Evolutionary conservation across 2,113 vertebrate genomes (phyloP), one percentile per base, ranked within the genome.

Genomic region (Perccottus glenii): DNA sequence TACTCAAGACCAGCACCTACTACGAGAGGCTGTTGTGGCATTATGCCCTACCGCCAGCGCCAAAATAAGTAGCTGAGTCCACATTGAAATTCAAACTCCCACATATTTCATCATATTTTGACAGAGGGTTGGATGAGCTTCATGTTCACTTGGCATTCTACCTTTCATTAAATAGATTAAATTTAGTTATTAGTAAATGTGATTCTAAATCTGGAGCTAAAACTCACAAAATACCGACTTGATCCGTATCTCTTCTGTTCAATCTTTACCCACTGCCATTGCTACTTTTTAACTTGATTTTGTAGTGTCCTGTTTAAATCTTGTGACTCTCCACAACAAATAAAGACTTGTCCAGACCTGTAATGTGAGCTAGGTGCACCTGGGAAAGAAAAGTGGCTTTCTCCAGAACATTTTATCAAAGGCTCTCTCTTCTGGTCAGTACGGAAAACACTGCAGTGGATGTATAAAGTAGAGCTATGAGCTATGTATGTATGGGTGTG

Each of bases 51-150:
- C 51, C 8, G 52, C 58, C 55, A 8, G 56, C 8, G 70, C 78
- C 66, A 75, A 81, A 81, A 85, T 73, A 84, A 82, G 81, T 65
- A 77, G 51, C 46, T 27, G 45, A 82, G 62, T 74, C 80, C 70
- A 75, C 60, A 60, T 59, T 71, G 63, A 57, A 5, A 77, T 53
- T 74, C 56, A 60, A 64, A 40, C 66, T 78, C 27, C 60, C 53
- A 52, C 62, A 70, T 73, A 80, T 80, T 84, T 75, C 73, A 67
- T 81, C 64, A 75, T 60, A 50, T 64, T 75, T 64, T 84, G 82
- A 84, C 77, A 81, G 77, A 69, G 45, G 40, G 27, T 55, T 81
- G 75, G 72, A 86, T 59, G 15, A n/a, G 71, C 58, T 48, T 14
- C 12, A 51, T 40, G 55, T 45, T 63, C 60, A 9, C 60, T 67